These are phyloP conservation scores for Littorina saxatilis DNA, from an alignment of 1,140 invertebrate genomes.

Conservation along the genomic window DNA sequence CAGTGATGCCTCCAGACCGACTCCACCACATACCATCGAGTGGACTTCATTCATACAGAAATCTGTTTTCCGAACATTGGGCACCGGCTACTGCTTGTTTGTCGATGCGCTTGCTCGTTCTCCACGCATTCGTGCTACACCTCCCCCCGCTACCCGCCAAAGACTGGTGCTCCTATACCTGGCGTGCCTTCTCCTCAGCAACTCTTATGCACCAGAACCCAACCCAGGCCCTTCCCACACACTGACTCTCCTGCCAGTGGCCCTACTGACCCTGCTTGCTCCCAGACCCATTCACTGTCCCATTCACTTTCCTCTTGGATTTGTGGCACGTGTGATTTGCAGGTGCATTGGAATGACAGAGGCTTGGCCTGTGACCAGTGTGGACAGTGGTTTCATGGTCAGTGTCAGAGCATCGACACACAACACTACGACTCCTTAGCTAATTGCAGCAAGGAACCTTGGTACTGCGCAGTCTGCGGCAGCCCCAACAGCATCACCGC, in stretches of 20 bases:
- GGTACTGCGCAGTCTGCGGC: not conserved
- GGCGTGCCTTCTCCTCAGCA: not conserved
- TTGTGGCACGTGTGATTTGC: not conserved
- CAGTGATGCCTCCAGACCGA: not conserved
- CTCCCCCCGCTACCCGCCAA: not conserved
- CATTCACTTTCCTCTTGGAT: not conserved
- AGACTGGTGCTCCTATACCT: no score
- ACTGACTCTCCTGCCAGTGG: not conserved
- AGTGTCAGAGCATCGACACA: not conserved
- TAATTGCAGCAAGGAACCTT: no score
- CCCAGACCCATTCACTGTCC: not conserved
- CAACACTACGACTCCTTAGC: not conserved
- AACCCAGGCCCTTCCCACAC: not conserved
- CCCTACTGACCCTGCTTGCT: not conserved
- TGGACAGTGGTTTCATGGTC: constrained; percentile 7
- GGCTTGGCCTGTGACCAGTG: not conserved
- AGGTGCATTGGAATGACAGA: not conserved
- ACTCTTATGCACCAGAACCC: not conserved
- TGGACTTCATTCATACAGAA: not conserved
- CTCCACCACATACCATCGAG: not conserved
- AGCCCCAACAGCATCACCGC: not conserved
- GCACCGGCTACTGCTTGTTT: not conserved
- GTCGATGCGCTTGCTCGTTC: not conserved
- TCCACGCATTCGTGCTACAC: not conserved
- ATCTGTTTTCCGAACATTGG: not conserved